Percentiles rank a stretch among this genome's conserved stretches.
Evolutionary conservation across 2,888 invertebrate genomes (phyloP).

Genomic region (Antitype chi): DNA sequence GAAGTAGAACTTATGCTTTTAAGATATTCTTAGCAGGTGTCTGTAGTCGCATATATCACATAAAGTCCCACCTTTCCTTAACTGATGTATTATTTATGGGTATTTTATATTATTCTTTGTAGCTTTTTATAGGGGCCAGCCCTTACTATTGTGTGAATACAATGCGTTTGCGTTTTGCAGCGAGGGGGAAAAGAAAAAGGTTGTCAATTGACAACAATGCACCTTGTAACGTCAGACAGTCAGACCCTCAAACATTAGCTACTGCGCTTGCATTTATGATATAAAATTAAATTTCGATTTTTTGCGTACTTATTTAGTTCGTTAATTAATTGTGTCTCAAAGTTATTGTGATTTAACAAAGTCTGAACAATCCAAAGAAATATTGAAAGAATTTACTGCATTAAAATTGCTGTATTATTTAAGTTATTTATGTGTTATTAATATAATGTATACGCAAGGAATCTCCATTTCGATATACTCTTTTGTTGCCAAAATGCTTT

Average conservation of each 20-base stretch:
- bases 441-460: slow-evolving; percentile 47
- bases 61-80: slow-evolving; percentile 46
- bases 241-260: slow-evolving; percentile 1
- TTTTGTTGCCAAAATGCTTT: slow-evolving; percentile 78
- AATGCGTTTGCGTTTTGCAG: slow-evolving; percentile 12
- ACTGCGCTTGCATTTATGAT: slow-evolving; percentile 26
- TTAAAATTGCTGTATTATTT: slow-evolving; percentile 60
- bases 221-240: slow-evolving; percentile 8
- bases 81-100: slow-evolving; percentile 52
- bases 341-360: slow-evolving; percentile 74
- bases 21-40: slow-evolving; percentile 36
- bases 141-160: slow-evolving; percentile 19
- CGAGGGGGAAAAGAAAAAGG: slow-evolving; percentile 22
- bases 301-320: slow-evolving; percentile 58
- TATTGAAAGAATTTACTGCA: slow-evolving; percentile 52
- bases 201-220: slow-evolving; percentile 23
- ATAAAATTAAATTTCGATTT: slow-evolving; percentile 33
- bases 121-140: slow-evolving; percentile 27
- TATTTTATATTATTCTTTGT: slow-evolving; percentile 36
- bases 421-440: slow-evolving; percentile 69
- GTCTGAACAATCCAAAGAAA: slow-evolving; percentile 82
- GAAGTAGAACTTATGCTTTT: slow-evolving; percentile 35
- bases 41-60: slow-evolving; percentile 43
- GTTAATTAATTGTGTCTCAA: slow-evolving; percentile 59
- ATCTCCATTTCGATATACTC: slow-evolving; percentile 61